Evolutionary conservation across 1,140 invertebrate genomes (phyloP).

Genomic region (Drosophila pseudoobscura): DNA sequence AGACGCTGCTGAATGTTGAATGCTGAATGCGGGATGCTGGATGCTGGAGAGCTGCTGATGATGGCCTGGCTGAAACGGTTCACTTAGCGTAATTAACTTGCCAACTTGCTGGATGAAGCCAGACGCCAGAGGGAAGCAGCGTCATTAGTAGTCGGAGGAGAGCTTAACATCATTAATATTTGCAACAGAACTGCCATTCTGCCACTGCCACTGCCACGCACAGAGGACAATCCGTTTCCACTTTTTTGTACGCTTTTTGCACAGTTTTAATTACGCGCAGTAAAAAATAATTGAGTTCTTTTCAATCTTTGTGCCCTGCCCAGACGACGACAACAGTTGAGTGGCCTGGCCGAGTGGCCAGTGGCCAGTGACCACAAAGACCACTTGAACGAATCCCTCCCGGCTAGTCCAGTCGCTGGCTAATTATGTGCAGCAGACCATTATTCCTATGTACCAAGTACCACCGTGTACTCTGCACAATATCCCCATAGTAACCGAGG

Average conservation of each 20-base stretch:
- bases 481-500: too few species aligned
- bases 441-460: constrained; percentile 16
- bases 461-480: too few species aligned
- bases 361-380: constrained; percentile 58
- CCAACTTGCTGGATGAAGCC: constrained; percentile 70
- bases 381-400: constrained; percentile 42
- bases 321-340: constrained; percentile 49
- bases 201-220: too few species aligned
- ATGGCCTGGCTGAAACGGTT: constrained; percentile 56
- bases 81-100: constrained; percentile 78
- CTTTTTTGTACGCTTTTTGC: constrained; percentile 15
- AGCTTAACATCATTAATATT: constrained; percentile 71
- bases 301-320: constrained; percentile 63
- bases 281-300: constrained; percentile 79
- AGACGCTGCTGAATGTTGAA: constrained; percentile 29
- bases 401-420: constrained; percentile 25
- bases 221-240: constrained; percentile 19
- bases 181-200: constrained; percentile 42
- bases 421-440: constrained; percentile 79
- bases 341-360: constrained; percentile 24
- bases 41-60: constrained; percentile 12
- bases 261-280: constrained; percentile 66
- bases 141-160: constrained; percentile 50
- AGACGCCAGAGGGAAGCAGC: constrained; percentile 14
- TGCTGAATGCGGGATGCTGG: too few species aligned